phyloP scores from a whole-genome alignment of 2,888 invertebrate genomes.

The Eristalis arbustorum region DNA sequence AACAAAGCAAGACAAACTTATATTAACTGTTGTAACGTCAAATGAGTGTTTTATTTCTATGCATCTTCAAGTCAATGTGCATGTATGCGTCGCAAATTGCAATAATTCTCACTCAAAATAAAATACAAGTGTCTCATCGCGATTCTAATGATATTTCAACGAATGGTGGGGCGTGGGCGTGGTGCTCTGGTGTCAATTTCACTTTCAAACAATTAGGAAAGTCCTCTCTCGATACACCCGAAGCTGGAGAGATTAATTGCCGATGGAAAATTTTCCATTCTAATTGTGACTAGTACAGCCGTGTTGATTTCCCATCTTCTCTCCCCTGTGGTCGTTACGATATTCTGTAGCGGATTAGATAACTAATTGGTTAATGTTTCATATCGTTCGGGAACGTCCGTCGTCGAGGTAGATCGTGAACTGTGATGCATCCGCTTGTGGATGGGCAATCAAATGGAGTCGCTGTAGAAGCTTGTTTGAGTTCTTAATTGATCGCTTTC shows the following conservation, averaged over 20 bases:
- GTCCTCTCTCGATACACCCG: too few species aligned
- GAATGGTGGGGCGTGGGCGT: neutral
- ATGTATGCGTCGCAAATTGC: constrained; percentile 74
- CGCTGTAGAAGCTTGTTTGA: neutral
- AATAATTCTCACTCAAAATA: constrained; percentile 47
- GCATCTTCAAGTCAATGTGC: constrained; percentile 14
- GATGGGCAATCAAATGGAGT: too few species aligned
- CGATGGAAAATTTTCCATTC: neutral
- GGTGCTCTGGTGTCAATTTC: neutral
- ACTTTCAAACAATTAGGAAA: neutral
- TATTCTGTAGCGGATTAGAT: too few species aligned
- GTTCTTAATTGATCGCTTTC: neutral
- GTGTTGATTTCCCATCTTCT: too few species aligned
- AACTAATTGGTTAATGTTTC: too few species aligned
- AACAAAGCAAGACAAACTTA: constrained; percentile 29
- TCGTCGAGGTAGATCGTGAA: neutral
- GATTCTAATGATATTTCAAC: constrained; percentile 43
- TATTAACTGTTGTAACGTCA: constrained; percentile 14
- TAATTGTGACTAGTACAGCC: neutral
- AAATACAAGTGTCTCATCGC: neutral
- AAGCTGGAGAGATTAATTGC: neutral
- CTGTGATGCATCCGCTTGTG: neutral
- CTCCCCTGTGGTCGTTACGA: too few species aligned
- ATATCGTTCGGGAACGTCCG: neutral
- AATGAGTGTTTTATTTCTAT: constrained; percentile 68